A percentile compares a stretch with the other conserved stretches of the same genome.
Conservation (phyloP, 2,888 invertebrate genomes). For the Drosophila falleni region DNA sequence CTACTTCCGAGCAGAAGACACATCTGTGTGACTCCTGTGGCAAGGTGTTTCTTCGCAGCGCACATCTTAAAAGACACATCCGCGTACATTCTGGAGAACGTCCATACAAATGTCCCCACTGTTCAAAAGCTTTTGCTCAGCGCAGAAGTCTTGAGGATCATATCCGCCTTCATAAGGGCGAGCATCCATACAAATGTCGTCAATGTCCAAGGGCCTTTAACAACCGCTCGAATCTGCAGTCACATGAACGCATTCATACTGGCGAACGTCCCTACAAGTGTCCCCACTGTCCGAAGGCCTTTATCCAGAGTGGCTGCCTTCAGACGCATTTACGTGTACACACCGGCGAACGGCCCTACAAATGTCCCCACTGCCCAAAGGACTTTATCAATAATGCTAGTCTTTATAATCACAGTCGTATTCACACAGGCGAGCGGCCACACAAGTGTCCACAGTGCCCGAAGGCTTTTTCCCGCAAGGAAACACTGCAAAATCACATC, state of each 20-base stretch:
- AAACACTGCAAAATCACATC: conserved; percentile 16
- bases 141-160: conserved; percentile 12
- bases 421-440: conserved; percentile 12
- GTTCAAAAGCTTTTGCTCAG: conserved; percentile 3
- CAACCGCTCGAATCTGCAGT: conserved; percentile 4
- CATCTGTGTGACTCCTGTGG: conserved; percentile 18
- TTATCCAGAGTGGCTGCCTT: conserved; percentile 11
- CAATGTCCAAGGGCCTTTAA: conserved; percentile 12
- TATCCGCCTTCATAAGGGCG: conserved; percentile 3
- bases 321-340: conserved; percentile 15
- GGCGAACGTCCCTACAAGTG: conserved; percentile 19
- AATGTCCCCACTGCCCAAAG: conserved; percentile 7
- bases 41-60: conserved; percentile 5
- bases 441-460: conserved; percentile 10
- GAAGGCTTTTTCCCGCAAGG: conserved; percentile 13
- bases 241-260: conserved; percentile 9
- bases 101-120: conserved; percentile 7
- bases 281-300: conserved; percentile 7
- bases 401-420: conserved; percentile 4
- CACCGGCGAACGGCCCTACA: conserved; percentile 1
- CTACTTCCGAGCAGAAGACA: not conserved
- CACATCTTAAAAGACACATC: conserved; percentile 8
- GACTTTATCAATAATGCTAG: not conserved
- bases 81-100: conserved; percentile 20
- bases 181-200: conserved; percentile 12